Evolutionary conservation across 2,113 vertebrate species (phyloP), one percentile per base, ranked within the genome.

Genomic region (Eonycteris spelaea): DNA sequence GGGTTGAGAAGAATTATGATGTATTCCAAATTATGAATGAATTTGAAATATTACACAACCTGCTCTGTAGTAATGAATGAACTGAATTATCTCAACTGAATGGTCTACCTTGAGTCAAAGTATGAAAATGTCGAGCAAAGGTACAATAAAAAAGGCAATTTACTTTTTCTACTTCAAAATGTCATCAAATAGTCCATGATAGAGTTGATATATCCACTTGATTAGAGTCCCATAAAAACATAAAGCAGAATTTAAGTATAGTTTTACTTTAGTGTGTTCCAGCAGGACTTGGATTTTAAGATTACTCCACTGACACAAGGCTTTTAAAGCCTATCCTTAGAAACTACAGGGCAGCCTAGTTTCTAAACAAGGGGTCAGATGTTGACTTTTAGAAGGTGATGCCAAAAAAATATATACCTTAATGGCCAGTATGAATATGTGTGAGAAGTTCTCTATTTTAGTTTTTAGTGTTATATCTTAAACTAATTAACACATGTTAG

Each of bases 111-210:
- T 92, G 63, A 95, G 51, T 95, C 79, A 87, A 87, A 85, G 74
- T 67, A 87, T 75, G 80, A 90, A 95, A 87, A 92, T 85, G 19
- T 87, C 87, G 95, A 15, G 74, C 38, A 96, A 90, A 95, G 33
- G 22, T 77, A 92, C n/a, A 95, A 94, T 95, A 91, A 97, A 98
- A 96, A 95, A 96, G 71, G 33, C 43, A 95, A 97, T 90, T 95
- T 83, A 79, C 38, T 84, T 80, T 95, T 96, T 85, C 83, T 73
- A 87, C 79, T 51, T 85, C 18, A 97, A 97, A 97, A 97, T 96
- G 45, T 82, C 95, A 96, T 91, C 70, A 89, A 79, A 70, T 30
- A 92, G n/a, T 57, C 35, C 12, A 61, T 92, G 86, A 94, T 57
- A 92, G 70, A 90, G 70, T 63, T 96, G 78, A 97, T 91, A 97